Evolutionary conservation across 2,797 vertebrate genomes (phyloP).

Genomic region (Peromyscus melanophrys): DNA sequence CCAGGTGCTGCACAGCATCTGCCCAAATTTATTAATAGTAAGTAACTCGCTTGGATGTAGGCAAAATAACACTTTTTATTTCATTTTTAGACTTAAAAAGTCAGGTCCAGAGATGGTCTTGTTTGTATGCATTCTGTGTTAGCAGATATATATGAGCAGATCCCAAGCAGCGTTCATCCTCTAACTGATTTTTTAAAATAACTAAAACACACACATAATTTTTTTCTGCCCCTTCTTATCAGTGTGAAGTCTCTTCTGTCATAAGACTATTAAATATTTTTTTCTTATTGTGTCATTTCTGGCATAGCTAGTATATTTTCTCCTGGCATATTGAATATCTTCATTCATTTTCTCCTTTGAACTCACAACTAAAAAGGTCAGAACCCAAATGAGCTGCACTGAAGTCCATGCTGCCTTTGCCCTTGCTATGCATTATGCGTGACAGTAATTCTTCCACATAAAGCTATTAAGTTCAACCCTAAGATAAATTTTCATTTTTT

Average conservation of each 20-base stretch:
- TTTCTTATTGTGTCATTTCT: conserved; percentile 24
- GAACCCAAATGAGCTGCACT: background rate
- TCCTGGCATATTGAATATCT: background rate
- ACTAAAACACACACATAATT: conserved; percentile 49
- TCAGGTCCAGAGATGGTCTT: background rate
- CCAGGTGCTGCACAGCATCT: background rate
- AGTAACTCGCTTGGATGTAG: background rate
- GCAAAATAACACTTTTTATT: conserved; percentile 37
- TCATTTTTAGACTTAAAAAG: conserved; percentile 20
- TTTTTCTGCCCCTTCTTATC: conserved; percentile 44
- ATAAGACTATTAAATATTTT: conserved; percentile 35
- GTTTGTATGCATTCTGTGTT: background rate
- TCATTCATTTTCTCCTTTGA: background rate
- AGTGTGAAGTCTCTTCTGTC: conserved; percentile 41
- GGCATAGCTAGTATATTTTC: background rate
- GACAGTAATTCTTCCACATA: background rate
- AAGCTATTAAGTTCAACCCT: background rate
- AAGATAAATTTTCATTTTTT: conserved; percentile 15
- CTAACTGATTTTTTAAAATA: background rate
- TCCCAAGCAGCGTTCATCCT: background rate
- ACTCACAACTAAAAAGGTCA: conserved; percentile 1
- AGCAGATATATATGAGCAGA: background rate
- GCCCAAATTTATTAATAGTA: conserved; percentile 39
- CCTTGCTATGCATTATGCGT: background rate
- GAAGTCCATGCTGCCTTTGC: background rate